A percentile compares a stretch with the other conserved stretches of the same genome.
phyloP scores from a whole-genome alignment of 2,797 vertebrate genomes.

The Bradypodion ventrale region DNA sequence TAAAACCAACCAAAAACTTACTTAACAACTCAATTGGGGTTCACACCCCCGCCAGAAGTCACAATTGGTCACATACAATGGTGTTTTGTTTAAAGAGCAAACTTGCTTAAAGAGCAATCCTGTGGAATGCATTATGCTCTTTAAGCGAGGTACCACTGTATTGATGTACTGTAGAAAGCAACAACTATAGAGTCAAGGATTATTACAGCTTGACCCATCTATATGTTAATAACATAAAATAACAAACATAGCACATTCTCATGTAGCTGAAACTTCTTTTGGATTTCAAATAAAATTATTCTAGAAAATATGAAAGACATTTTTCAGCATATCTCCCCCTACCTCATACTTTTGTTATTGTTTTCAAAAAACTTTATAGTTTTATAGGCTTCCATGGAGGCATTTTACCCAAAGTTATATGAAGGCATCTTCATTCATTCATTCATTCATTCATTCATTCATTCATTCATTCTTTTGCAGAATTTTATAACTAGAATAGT shows the following conservation, averaged over 20 bases:
- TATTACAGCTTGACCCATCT: constrained; percentile 38
- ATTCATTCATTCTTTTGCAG: background rate
- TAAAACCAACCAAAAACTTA: too few species aligned
- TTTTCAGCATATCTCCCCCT: constrained; percentile 56
- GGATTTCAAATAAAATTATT: constrained; percentile 46
- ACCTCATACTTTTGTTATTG: constrained; percentile 51
- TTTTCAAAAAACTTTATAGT: constrained; percentile 63
- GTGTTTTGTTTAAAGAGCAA: too few species aligned
- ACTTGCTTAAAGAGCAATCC: too few species aligned
- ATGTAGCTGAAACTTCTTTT: constrained; percentile 24
- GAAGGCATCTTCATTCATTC: too few species aligned
- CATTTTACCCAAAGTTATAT: constrained; percentile 57
- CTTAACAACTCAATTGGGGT: too few species aligned
- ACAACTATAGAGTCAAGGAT: constrained; percentile 42
- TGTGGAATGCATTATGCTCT: too few species aligned
- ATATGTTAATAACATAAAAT: constrained; percentile 33
- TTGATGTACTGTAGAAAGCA: constrained; percentile 44
- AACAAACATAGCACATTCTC: background rate
- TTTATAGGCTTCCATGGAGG: constrained; percentile 58
- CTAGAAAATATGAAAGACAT: constrained; percentile 60
- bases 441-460: too few species aligned
- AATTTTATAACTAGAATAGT: constrained; percentile 58
- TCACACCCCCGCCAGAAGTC: too few species aligned
- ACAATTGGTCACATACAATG: too few species aligned
- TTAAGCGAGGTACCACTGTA: too few species aligned